Evolutionary conservation across 2,888 invertebrate species (phyloP).

Genomic region (Ophion slaviceki): DNA sequence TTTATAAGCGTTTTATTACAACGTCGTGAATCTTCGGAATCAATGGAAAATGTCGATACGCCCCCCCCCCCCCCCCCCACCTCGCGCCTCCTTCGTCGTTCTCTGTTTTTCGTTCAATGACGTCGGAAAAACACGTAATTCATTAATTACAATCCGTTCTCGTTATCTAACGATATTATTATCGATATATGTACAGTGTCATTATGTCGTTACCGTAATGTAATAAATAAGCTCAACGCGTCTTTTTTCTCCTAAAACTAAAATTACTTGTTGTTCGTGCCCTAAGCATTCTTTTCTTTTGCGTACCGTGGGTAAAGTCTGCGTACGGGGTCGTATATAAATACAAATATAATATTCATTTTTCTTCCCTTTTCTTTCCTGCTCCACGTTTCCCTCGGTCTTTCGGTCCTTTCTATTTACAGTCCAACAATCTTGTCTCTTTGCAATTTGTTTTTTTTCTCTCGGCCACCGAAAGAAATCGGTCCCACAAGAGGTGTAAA

Average conservation of each 20-base stretch:
- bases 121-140: slow-evolving; percentile 31
- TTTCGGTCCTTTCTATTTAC: background rate
- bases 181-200: slow-evolving; percentile 77
- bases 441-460: slow-evolving; percentile 7
- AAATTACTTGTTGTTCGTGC: slow-evolving; percentile 71
- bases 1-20: background rate
- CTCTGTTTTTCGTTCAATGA: slow-evolving; percentile 28
- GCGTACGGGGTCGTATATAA: slow-evolving; percentile 61
- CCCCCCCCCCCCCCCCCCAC: background rate
- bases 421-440: too few species aligned
- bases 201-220: slow-evolving; percentile 75
- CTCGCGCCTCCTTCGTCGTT: background rate
- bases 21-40: background rate
- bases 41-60: background rate
- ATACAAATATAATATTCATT: slow-evolving; percentile 57
- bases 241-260: slow-evolving; percentile 68
- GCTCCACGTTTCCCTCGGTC: background rate
- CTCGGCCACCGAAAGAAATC: background rate
- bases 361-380: slow-evolving; percentile 18
- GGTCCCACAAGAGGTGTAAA: background rate
- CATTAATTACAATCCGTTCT: slow-evolving; percentile 40
- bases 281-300: slow-evolving; percentile 60
- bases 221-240: slow-evolving; percentile 82
- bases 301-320: slow-evolving; percentile 45
- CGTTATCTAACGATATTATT: slow-evolving; percentile 54